phyloP scores from a whole-genome alignment of 1,140 invertebrate species.

The Ridgeia piscesae region DNA sequence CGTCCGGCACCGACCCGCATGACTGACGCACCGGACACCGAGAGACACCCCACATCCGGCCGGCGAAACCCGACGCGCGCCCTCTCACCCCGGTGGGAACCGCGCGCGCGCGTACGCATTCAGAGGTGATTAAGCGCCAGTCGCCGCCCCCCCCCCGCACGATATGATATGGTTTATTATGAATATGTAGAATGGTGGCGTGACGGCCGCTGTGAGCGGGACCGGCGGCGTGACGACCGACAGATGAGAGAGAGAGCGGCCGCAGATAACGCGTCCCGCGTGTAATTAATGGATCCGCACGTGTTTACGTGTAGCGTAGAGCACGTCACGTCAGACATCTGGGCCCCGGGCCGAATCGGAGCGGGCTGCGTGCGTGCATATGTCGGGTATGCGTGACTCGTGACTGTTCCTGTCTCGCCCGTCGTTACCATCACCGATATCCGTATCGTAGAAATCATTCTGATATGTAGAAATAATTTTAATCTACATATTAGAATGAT shows the following conservation, averaged over 20 bases:
- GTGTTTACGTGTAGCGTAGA: background rate
- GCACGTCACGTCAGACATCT: background rate
- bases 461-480: no score
- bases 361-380: background rate
- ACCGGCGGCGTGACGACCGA: background rate
- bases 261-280: background rate
- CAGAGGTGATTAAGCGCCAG: background rate
- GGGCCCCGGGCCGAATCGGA: no score
- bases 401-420: no score
- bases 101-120: background rate
- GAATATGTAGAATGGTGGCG: background rate
- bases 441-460: no score
- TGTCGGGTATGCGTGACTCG: background rate
- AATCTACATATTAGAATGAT: no score
- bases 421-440: no score
- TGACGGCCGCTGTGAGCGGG: background rate
- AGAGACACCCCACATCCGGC: background rate
- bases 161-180: background rate
- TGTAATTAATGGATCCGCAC: background rate
- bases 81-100: background rate
- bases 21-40: background rate
- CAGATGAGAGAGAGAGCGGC: background rate
- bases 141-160: no score
- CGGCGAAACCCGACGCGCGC: background rate
- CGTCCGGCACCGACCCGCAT: background rate